phyloP scores from a whole-genome alignment of 2,113 vertebrate genomes.

The Capreolus pygargus region DNA sequence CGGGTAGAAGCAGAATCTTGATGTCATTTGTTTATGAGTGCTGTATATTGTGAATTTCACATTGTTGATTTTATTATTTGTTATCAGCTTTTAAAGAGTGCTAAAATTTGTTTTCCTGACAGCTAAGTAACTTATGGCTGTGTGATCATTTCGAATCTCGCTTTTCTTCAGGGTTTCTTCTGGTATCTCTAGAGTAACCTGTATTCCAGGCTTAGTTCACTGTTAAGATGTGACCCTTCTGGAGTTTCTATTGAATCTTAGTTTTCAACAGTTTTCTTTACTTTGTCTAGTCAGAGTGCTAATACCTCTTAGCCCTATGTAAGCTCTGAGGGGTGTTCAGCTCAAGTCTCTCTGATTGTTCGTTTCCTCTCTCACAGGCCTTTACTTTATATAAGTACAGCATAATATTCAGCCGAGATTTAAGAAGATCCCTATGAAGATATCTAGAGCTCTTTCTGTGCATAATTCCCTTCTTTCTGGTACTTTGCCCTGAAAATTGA shows the following conservation, averaged over 20 bases:
- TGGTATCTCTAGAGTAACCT: not conserved
- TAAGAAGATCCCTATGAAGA: not conserved
- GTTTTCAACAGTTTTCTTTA: not conserved
- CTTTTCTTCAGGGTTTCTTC: not conserved
- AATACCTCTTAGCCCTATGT: not conserved
- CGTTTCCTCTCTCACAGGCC: not conserved
- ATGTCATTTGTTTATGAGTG: not conserved
- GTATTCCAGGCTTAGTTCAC: not conserved
- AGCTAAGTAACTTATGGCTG: not conserved
- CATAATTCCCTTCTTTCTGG: not conserved
- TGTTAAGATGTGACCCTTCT: not conserved
- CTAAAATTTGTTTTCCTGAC: not conserved
- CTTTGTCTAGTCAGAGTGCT: not conserved
- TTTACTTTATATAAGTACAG: not conserved
- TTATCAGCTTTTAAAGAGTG: not conserved
- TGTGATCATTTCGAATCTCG: not conserved
- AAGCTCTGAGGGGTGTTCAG: not conserved
- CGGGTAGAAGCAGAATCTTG: not conserved
- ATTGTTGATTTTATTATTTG: not conserved
- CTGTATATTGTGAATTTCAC: not conserved
- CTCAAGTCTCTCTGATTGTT: not conserved
- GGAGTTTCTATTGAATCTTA: not conserved
- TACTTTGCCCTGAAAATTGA: not conserved
- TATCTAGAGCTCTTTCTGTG: not conserved
- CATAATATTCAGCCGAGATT: not conserved